phyloP scores from a whole-genome alignment of 2,888 invertebrate genomes.

The Chouioia cunea region DNA sequence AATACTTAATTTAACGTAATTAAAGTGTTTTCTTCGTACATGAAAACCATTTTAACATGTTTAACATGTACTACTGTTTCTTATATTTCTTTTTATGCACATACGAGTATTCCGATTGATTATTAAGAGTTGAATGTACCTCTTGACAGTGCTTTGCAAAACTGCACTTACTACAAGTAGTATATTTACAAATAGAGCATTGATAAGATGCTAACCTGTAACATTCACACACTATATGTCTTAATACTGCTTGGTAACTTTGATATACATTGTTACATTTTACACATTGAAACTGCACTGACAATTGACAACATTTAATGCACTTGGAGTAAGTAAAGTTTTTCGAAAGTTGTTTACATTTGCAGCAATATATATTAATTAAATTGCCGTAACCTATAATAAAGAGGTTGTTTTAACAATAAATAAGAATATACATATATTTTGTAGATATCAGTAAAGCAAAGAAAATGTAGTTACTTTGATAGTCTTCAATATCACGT shows the following conservation, averaged over 20 bases:
- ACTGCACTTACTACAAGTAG: constrained; percentile 6
- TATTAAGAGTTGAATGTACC: constrained; percentile 10
- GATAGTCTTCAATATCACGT: too few species aligned
- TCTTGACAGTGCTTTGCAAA: constrained; percentile 27
- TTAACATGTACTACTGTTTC: constrained; percentile 4
- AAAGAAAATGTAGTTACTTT: too few species aligned
- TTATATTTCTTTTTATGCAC: constrained; percentile 27
- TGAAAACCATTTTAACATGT: constrained; percentile 27
- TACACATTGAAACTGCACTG: constrained; percentile 23
- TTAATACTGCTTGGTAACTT: constrained; percentile 24
- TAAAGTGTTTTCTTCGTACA: too few species aligned
- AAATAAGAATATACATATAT: too few species aligned
- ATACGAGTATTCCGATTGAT: constrained; percentile 18
- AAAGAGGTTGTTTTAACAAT: too few species aligned
- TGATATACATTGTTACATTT: constrained; percentile 28
- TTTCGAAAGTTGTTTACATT: constrained; percentile 18
- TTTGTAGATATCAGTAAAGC: too few species aligned
- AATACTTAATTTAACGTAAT: too few species aligned
- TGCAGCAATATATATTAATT: constrained; percentile 30
- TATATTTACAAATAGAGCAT: constrained; percentile 32
- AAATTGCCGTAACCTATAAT: constrained; percentile 30
- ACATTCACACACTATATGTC: constrained; percentile 42
- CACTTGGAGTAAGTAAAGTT: constrained; percentile 19
- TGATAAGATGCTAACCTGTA: constrained; percentile 10
- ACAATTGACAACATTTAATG: constrained; percentile 9